Base-by-base conservation (phyloP, 2,113 vertebrate genomes). In the Rafetus swinhoei region DNA sequence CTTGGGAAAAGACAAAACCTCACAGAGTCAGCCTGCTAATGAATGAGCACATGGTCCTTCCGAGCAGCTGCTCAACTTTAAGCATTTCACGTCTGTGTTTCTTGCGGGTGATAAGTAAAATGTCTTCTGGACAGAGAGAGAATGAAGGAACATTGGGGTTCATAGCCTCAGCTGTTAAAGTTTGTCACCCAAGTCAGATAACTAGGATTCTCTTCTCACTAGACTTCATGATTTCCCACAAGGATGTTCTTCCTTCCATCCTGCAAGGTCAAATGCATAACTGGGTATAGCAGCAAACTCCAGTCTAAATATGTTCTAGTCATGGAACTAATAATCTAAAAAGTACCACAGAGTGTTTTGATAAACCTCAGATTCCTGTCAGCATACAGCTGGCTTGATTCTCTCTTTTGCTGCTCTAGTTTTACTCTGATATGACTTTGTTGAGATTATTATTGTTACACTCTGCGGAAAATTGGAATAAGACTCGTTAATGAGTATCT, bases 131-230 rank as follows among this genome's bases (percentile, higher is more conserved):
- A 89, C 96, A 95, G 90, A 10, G 80, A 84, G 59, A 88, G 93
- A 93, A 85, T 89, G 95, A 96, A 96, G 94, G 94, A 85, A 96
- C 25, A 93, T 93, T 4, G 74, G 87, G 97, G 96, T 96, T 96
- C 84, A 32, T 76, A 79, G 79, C 88, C 84, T 98, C 53, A 89
- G 97, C 97, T 98, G 95, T 97, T 97, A 81, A 96, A 97, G 85
- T 97, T 97, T 97, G 93, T 97, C 96, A 97, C 86, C 92, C 89
- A 91, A 91, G 88, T 90, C 88, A 96, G 93, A 96, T 96, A 96
- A 94, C 91, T 97, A 77, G 88, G 39, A 96, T 98, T 97, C 94
- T 96, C 86, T 89, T 89, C 85, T 90, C 55, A 54, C 72, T 81
- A 79, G 91, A 81, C 60, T 88, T 89, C 84, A 89, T 79, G 81